These are phyloP conservation scores for Chaenogobius annularis DNA, from an alignment of 2,113 vertebrate genomes.

Conservation along the genomic window DNA sequence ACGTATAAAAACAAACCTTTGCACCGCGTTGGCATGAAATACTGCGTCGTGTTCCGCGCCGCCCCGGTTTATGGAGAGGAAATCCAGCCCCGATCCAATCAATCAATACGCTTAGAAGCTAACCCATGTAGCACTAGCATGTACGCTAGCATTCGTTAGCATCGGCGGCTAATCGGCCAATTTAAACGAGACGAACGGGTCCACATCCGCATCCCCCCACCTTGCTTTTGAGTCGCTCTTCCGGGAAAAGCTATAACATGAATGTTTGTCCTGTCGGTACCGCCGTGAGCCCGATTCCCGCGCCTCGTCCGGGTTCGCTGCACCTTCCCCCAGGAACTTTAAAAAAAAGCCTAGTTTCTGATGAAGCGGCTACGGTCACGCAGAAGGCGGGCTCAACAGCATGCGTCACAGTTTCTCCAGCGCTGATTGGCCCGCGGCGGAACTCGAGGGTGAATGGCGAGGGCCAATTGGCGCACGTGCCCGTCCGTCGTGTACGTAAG, in stretches of 20 bases:
- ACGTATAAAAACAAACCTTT: not conserved
- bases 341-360: conserved; percentile 62
- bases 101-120: conserved; percentile 55
- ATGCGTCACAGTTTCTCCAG: conserved; percentile 7
- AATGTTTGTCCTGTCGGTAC: conserved; percentile 22
- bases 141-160: conserved; percentile 21
- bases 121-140: conserved; percentile 44
- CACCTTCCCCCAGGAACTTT: conserved; percentile 71
- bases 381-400: conserved; percentile 42
- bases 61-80: not conserved
- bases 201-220: conserved; percentile 19
- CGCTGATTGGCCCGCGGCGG: conserved; percentile 48
- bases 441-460: not conserved
- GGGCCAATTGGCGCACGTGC: conserved; percentile 55
- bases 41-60: not conserved
- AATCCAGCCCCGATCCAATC: conserved; percentile 2
- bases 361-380: conserved; percentile 35
- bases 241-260: conserved; percentile 1
- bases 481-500: conserved; percentile 20
- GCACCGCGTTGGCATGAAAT: not conserved
- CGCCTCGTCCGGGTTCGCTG: conserved; percentile 31
- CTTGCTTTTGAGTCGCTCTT: conserved; percentile 24
- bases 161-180: conserved; percentile 24
- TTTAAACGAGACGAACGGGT: conserved; percentile 8
- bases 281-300: conserved; percentile 37